Evolutionary conservation across 2,888 invertebrate species (phyloP), one percentile per base, ranked within the genome.

Genomic region (Aphidius colemani): DNA sequence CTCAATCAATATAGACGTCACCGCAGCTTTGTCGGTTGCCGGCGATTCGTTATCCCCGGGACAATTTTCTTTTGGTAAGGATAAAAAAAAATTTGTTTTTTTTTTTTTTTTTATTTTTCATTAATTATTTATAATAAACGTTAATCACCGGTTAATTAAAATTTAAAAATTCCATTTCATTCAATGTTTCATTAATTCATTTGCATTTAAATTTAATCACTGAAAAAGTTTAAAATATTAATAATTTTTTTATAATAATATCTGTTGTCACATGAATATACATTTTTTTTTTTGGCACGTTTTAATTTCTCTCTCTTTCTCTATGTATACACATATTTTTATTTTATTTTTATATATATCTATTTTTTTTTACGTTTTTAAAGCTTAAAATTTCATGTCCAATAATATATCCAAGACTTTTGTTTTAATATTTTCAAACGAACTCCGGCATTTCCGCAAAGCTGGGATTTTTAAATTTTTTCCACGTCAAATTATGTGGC

Each of bases 11-110:
- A 60, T 64, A 65, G 65, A 65, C 58, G 61, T 61, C 65, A 65
- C 65, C 61, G 61, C 65, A 60, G 65, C 65, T 65, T 65, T 65
- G 61, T 65, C 65, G 65, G 61, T 65, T 65, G 65, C 65, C 61
- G 65, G 65, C 61, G 65, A 65, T 65, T 61, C 60, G 65, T 65
- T 65, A 65, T 65, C 65, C 65, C 65, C 65, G 65, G 65, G 65
- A 61, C 65, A 65, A 65, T 65, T 65, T 65, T 65, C 65, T 65
- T 65, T 65, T 65, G 65, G 65, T 65, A 65, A 65, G 65, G 65
- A 65, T 65, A 61, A 65, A 65, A 61, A 65, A 30, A 30, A 30
- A 30, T 30, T 30, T 30, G 30, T 30, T 30, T 30, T 30, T 30
- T 30, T 61, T 61, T 61, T 57, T 61, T 61, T 61, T 55, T 61